Conservation (phyloP, 2,888 invertebrate species). For the Platynereis dumerilii region DNA sequence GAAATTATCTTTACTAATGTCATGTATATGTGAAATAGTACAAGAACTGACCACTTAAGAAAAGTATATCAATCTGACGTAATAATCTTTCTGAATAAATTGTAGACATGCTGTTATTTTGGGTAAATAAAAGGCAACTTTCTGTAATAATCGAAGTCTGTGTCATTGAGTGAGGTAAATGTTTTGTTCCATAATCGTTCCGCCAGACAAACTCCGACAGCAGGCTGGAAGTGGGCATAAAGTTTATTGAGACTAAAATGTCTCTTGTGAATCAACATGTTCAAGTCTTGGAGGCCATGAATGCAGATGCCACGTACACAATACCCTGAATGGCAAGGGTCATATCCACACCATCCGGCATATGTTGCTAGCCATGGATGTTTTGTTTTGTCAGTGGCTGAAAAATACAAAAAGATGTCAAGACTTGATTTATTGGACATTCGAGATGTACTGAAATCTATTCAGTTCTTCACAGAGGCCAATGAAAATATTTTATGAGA, state of each 20-base stretch:
- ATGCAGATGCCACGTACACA: neutral
- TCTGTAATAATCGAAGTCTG: slow-evolving; percentile 1
- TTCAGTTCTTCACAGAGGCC: no score
- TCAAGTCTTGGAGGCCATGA: neutral
- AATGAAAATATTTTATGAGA: no score
- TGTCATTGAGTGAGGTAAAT: neutral
- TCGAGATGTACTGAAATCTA: no score
- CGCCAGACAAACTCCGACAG: neutral
- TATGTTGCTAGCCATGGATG: slow-evolving; percentile 4
- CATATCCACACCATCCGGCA: neutral
- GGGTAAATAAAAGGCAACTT: neutral
- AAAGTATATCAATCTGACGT: no score
- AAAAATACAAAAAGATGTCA: no score
- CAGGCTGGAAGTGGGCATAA: neutral
- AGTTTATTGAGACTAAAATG: neutral
- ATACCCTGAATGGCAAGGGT: neutral
- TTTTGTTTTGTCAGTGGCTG: no score
- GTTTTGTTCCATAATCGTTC: slow-evolving; percentile 5
- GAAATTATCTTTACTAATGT: no score
- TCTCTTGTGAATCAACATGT: neutral
- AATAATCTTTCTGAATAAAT: no score
- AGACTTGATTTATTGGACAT: no score
- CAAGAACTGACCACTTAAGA: no score
- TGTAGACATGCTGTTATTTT: no score
- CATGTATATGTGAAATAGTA: no score